phyloP scores from a whole-genome alignment of 1,140 invertebrate species.

The Drosophila leontia region DNA sequence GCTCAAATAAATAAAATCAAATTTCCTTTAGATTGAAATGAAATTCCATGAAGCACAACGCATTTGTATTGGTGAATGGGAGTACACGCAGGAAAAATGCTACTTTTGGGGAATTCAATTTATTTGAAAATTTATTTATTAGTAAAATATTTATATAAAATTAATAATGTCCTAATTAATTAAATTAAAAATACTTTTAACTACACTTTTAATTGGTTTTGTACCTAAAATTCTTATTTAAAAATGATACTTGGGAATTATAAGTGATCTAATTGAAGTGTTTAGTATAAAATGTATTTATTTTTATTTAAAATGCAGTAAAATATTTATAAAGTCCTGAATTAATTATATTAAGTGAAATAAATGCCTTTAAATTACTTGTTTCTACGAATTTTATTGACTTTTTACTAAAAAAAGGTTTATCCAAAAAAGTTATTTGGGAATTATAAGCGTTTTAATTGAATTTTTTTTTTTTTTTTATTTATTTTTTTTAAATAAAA shows the following conservation, averaged over 20 bases:
- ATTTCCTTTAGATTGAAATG: slow-evolving; percentile 66
- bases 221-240: background rate
- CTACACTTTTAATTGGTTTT: background rate
- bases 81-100: background rate
- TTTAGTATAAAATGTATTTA: too few relatives aligned
- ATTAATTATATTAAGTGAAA: background rate
- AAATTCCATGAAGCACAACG: slow-evolving; percentile 59
- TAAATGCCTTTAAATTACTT: background rate
- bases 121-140: too few relatives aligned
- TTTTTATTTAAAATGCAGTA: too few relatives aligned
- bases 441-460: background rate
- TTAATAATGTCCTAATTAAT: background rate
- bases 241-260: background rate
- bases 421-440: background rate
- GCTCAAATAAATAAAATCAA: slow-evolving; percentile 57
- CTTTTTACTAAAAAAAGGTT: too few relatives aligned
- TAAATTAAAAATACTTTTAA: background rate
- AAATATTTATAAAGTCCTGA: too few relatives aligned
- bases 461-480: background rate
- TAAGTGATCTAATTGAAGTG: background rate
- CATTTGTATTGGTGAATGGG: slow-evolving; percentile 25
- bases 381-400: background rate
- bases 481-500: too few relatives aligned
- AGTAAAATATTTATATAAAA: background rate
- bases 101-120: too few relatives aligned